Evolutionary conservation across 2,113 vertebrate species (phyloP).

Genomic region (Hemicordylus capensis): DNA sequence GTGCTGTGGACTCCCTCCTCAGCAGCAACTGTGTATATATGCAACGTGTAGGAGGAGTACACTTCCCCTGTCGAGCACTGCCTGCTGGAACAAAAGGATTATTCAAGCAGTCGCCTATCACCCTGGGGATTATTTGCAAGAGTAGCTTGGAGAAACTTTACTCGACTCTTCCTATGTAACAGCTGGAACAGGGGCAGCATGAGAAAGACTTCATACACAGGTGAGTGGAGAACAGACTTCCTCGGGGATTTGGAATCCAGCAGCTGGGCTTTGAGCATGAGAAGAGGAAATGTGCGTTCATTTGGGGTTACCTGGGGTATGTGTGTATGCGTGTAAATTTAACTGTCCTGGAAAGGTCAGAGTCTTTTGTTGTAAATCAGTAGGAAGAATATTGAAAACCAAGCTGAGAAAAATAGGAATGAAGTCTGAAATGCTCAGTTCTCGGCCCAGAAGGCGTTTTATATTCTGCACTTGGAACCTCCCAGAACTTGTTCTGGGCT

Average conservation of each 20-base stretch:
- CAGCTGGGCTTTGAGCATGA: neutral
- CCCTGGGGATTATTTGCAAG: constrained; percentile 9
- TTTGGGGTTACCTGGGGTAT: neutral
- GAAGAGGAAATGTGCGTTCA: neutral
- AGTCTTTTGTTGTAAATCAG: neutral
- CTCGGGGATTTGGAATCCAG: neutral
- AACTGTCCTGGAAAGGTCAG: neutral
- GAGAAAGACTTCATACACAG: constrained; percentile 68
- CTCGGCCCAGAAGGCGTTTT: neutral
- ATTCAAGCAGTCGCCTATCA: neutral
- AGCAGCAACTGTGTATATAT: neutral
- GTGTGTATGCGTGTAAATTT: no score
- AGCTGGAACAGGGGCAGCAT: constrained; percentile 42
- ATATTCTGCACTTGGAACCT: neutral
- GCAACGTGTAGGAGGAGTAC: neutral
- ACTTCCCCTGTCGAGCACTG: constrained; percentile 29
- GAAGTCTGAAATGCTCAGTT: neutral
- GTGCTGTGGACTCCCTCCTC: constrained; percentile 29
- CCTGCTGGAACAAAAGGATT: neutral
- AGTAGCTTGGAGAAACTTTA: neutral
- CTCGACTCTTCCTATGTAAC: constrained; percentile 56
- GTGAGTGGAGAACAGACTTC: constrained; percentile 42
- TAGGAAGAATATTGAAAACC: neutral
- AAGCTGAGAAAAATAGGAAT: neutral
- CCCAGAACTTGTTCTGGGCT: neutral